Evolutionary conservation across 2,888 invertebrate species (phyloP), one percentile per base, ranked within the genome.

Genomic region (Dyspetes luteomarginatus): DNA sequence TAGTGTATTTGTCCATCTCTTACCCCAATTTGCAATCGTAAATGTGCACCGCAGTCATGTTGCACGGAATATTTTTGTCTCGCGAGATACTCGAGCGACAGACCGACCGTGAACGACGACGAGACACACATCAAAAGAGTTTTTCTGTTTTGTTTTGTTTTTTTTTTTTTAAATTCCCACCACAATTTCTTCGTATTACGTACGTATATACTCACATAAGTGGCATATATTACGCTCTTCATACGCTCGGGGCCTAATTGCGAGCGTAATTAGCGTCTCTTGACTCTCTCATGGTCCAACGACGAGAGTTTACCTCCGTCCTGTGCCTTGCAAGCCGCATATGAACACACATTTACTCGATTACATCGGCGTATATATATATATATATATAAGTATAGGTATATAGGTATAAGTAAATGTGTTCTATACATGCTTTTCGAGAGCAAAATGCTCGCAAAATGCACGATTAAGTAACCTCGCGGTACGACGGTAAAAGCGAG

Each of bases 221-320:
- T 9, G 68, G 17, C 48, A 28, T 62, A 26, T 17, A 60, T 43
- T 69, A 50, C 30, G 55, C 69, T 55, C 43, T 36, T n/a, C 28
- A 45, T 64, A 45, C 58, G 48, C 48, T 82, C 81, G 83, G 76
- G 84, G 85, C 86, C 88, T 89, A 89, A 89, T 89, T 89, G 89
- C 89, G 85, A 88, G 88, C 85, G 88, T 89, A 89, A 89, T 89
- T 89, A 89, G 88, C 88, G 85, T 87, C 86, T 88, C 84, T 64
- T 56, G 68, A 67, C 43, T 52, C 58, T 26, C 50, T 52, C 26
- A 48, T 17, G 12, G 28, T 26, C 58, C n/a, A n/a, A n/a, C n/a
- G n/a, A 36, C 71, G 41, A 28, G 28, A n/a, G 50, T 26, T n/a
- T 24, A 52, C 65, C 22, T n/a, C 52, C 24, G 60, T 62, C 71